These are phyloP conservation scores for Spinibarbus caldwelli DNA, from an alignment of 2,797 vertebrate species.

Conservation along the genomic window DNA sequence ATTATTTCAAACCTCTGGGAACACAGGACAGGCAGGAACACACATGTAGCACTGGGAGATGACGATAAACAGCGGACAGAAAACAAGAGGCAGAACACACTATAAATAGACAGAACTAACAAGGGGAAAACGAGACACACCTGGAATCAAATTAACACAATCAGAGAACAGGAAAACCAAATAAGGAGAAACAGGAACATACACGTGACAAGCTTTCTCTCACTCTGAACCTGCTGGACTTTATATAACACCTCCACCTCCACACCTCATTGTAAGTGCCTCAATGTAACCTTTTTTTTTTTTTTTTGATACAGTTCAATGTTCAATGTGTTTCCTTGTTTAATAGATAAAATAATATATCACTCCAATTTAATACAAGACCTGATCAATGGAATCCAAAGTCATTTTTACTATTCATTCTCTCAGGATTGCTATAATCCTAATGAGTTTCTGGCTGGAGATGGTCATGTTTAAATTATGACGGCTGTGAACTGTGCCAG, in stretches of 20 bases:
- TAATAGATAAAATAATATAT: background rate
- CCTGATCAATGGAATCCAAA: conserved; percentile 23
- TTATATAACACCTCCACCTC: conserved; percentile 11
- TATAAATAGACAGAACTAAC: too few relatives aligned
- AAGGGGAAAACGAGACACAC: too few relatives aligned
- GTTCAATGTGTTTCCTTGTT: background rate
- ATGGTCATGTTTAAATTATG: conserved; percentile 43
- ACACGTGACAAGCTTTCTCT: too few relatives aligned
- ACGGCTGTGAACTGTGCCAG: conserved; percentile 33
- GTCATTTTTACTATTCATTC: background rate
- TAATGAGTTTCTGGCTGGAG: conserved; percentile 31
- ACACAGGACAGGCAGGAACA: too few relatives aligned
- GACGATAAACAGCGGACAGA: too few relatives aligned
- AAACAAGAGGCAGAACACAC: too few relatives aligned
- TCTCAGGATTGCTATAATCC: conserved; percentile 25
- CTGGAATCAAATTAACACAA: too few relatives aligned
- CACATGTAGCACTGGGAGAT: too few relatives aligned
- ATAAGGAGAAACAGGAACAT: too few relatives aligned
- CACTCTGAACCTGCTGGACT: background rate
- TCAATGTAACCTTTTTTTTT: background rate
- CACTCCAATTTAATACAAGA: background rate
- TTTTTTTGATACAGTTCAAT: too few relatives aligned
- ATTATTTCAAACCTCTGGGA: too few relatives aligned
- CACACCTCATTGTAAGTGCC: background rate
- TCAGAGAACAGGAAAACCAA: too few relatives aligned